Conservation (phyloP, 2,888 invertebrate species). For the Tetragnatha montana region DNA sequence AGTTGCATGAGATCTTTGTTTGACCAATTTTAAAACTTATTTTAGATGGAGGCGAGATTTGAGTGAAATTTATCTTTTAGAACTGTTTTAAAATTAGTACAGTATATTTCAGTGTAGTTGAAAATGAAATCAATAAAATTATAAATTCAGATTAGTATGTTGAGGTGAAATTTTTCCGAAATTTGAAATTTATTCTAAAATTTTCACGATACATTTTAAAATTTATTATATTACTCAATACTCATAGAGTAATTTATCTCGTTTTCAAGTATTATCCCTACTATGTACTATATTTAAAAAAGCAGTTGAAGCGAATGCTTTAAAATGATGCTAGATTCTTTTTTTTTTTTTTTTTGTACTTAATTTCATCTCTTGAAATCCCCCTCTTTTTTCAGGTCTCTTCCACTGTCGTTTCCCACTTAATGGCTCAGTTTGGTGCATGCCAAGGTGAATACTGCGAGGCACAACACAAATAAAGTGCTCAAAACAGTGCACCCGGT, state of each 20-base stretch:
- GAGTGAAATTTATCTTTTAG: too few relatives aligned
- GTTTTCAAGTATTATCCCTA: background rate
- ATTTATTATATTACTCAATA: too few relatives aligned
- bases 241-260: background rate
- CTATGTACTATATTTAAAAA: too few relatives aligned
- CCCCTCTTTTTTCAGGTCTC: constrained; percentile 38
- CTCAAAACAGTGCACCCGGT: background rate
- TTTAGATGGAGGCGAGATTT: too few relatives aligned
- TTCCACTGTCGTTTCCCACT: constrained; percentile 36
- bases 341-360: background rate
- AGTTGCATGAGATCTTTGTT: too few relatives aligned
- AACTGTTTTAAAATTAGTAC: too few relatives aligned
- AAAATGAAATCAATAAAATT: too few relatives aligned
- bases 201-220: background rate
- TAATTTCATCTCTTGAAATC: background rate
- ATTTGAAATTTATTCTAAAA: background rate
- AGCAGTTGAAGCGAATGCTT: background rate
- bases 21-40: too few relatives aligned
- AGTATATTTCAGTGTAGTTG: too few relatives aligned
- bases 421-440: constrained; percentile 60
- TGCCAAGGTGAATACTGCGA: constrained; percentile 69
- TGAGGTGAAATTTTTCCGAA: too few relatives aligned
- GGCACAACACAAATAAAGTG: constrained; percentile 70
- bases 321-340: background rate
- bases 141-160: too few relatives aligned